Evolutionary conservation across 2,888 invertebrate genomes (phyloP), one percentile per base, ranked within the genome.

Genomic region (Yponomeuta evonymella): DNA sequence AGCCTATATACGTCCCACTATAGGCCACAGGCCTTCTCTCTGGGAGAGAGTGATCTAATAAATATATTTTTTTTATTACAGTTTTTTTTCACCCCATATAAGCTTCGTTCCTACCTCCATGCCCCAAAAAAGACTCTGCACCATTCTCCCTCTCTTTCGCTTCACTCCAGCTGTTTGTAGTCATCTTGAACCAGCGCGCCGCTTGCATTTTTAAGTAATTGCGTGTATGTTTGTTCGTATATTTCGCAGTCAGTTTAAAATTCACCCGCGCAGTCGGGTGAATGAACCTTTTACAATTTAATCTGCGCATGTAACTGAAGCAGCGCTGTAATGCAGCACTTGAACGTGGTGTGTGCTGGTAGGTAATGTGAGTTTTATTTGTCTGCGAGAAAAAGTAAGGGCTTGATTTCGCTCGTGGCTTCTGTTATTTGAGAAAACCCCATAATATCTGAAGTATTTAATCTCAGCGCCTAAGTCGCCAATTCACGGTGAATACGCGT

Each of bases 181-280:
- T 85, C 85, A 78, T 79, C 84, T 87, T 79, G 78, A 79, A 79
- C 75, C 36, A 48, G 64, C 36, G 76, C 75, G 74, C 78, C 77
- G 78, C 79, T 81, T 82, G 83, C 81, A 81, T 86, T 87, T 88
- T 88, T 84, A 85, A 87, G 89, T 89, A 89, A 89, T 89, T 89
- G 88, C 84, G 81, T 83, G 82, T 84, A 80, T 84, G 86, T 81
- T 81, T 82, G 76, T 79, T 72, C 73, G 72, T 72, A 72, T 29
- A 63, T 63, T 33, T 36, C 15, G 58, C 67, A 30, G 9, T 48
- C 48, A 48, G 68, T 30, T 68, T 33, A 67, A 67, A 36, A 36
- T 12, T 36, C 29, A 43, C 43, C 43, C 4, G 51, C 51, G 51
- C 51, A 58, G 15, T 2, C 15, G 51, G 33, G 65, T 65, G 65